Conservation (phyloP, 2,888 invertebrate species). For the Ditylenchus weischeri region DNA sequence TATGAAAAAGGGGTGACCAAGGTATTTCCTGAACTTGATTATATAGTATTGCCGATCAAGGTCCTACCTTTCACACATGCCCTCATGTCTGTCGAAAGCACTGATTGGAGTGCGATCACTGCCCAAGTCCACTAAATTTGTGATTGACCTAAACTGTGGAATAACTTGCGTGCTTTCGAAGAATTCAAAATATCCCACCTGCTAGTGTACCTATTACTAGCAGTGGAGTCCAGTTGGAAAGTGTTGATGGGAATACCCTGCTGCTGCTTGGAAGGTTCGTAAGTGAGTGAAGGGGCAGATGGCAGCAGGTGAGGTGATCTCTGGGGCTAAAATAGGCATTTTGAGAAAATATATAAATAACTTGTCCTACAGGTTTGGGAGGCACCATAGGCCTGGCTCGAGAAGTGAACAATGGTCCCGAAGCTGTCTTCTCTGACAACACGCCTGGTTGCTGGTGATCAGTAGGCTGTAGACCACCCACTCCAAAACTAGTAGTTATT, state of each 20-base stretch:
- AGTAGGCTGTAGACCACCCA: background rate
- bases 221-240: conserved; percentile 8
- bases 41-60: background rate
- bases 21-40: no score
- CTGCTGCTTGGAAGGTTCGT: background rate
- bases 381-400: background rate
- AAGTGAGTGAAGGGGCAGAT: conserved; percentile 8
- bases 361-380: background rate
- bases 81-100: conserved; percentile 15
- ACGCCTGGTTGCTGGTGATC: background rate
- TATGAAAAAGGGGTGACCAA: no score
- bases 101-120: conserved; percentile 13
- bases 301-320: background rate
- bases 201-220: background rate
- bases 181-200: background rate
- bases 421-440: background rate
- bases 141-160: conserved; percentile 7
- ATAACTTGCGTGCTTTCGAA: no score
- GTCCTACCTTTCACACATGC: background rate
- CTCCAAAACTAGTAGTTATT: conserved; percentile 10
- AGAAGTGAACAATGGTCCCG: background rate
- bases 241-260: conserved; percentile 14
- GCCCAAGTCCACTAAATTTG: conserved; percentile 10
- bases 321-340: background rate
- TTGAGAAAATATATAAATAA: background rate